phyloP scores from a whole-genome alignment of 2,888 invertebrate species.

The Phortica okadai region DNA sequence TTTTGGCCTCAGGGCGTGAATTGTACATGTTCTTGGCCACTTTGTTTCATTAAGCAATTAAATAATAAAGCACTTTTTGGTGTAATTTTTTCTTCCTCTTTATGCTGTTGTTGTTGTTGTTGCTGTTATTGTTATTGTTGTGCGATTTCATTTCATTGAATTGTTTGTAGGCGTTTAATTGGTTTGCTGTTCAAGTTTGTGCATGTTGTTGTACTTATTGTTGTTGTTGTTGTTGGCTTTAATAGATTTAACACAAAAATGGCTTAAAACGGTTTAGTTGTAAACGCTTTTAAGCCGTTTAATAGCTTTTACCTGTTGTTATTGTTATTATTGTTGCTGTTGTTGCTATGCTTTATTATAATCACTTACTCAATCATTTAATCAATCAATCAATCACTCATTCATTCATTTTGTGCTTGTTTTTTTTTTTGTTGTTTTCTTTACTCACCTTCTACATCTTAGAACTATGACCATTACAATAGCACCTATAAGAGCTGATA shows the following conservation, averaged over 20 bases:
- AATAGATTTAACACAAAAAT: conserved; percentile 5
- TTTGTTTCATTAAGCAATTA: conserved; percentile 66
- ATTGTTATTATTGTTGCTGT: conserved; percentile 2
- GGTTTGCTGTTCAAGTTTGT: background rate
- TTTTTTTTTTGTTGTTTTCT: background rate
- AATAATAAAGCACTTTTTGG: conserved; percentile 69
- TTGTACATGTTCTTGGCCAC: conserved; percentile 10
- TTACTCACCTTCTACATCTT: conserved; percentile 79
- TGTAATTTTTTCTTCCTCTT: conserved; percentile 38
- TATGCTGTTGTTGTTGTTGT: conserved; percentile 49
- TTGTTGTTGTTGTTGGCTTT: conserved; percentile 14
- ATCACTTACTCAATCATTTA: background rate
- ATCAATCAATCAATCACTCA: background rate
- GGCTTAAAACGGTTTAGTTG: background rate
- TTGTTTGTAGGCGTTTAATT: conserved; percentile 34
- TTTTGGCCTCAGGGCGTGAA: conserved; percentile 14
- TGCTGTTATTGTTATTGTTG: conserved; percentile 31
- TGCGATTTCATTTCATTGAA: conserved; percentile 17
- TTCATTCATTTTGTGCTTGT: background rate
- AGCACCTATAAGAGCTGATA: conserved; percentile 84
- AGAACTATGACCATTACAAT: conserved; percentile 84
- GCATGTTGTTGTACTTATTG: conserved; percentile 1
- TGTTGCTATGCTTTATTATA: conserved; percentile 3
- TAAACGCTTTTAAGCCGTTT: background rate
- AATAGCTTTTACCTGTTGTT: conserved; percentile 18